Evolutionary conservation across 2,113 vertebrate species (phyloP).

Genomic region (Salminus brasiliensis): DNA sequence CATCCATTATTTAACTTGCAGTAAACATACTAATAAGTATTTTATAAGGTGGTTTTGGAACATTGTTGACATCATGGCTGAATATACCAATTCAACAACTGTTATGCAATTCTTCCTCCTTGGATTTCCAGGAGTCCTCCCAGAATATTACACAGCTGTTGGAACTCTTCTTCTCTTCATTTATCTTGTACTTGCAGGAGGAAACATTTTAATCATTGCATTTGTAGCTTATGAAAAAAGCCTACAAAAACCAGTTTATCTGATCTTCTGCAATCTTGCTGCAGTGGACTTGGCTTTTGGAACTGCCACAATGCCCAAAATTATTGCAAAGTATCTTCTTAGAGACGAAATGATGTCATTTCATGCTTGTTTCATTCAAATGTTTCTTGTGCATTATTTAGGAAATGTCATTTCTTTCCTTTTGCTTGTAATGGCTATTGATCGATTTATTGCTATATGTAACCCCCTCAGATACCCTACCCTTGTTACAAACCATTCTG

Average conservation of each 20-base stretch:
- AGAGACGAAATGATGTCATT: conserved; percentile 54
- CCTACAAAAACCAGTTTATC: conserved; percentile 51
- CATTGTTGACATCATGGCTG: conserved; percentile 13
- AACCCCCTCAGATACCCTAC: conserved; percentile 64
- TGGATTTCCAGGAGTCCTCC: conserved; percentile 48
- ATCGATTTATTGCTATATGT: conserved; percentile 69
- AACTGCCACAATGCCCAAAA: conserved; percentile 41
- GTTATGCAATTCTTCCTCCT: conserved; percentile 43
- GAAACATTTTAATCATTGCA: conserved; percentile 46
- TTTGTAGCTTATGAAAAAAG: conserved; percentile 37
- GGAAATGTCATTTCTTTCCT: conserved; percentile 63
- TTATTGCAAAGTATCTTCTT: conserved; percentile 33
- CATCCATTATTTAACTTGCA: neutral
- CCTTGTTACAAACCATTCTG: conserved; percentile 62
- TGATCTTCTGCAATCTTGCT: conserved; percentile 56
- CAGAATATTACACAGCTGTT: conserved; percentile 34
- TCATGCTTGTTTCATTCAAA: conserved; percentile 68
- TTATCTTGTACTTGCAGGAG: conserved; percentile 32
- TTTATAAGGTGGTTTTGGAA: neutral
- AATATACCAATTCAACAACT: conserved; percentile 4
- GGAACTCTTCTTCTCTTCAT: conserved; percentile 34
- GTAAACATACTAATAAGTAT: neutral
- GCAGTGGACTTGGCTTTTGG: conserved; percentile 43
- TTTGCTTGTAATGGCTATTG: conserved; percentile 70
- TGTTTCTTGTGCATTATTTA: conserved; percentile 73